Percentiles rank a stretch among this genome's conserved stretches.
Conservation (phyloP, 2,888 invertebrate species). For the Bursaphelenchus okinawaensis region DNA sequence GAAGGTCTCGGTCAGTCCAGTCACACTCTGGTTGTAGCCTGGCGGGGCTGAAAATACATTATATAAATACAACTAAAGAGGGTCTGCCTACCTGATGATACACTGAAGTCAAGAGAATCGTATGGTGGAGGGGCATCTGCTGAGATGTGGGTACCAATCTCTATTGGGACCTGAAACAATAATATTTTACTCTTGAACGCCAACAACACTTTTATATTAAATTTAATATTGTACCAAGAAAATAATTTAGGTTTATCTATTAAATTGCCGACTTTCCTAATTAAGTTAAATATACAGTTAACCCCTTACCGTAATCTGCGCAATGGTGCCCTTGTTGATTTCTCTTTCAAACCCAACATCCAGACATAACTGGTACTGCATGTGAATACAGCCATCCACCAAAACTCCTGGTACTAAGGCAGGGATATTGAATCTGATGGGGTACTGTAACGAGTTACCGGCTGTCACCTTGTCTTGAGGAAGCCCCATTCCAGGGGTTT, state of each 20-base stretch:
- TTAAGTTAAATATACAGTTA: neutral
- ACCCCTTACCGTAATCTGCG: slow-evolving; percentile 5
- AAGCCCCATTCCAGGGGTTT: slow-evolving; percentile 27
- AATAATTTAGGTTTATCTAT: too few relatives aligned
- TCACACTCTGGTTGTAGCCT: slow-evolving; percentile 8
- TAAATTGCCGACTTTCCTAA: too few relatives aligned
- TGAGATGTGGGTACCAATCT: slow-evolving; percentile 13
- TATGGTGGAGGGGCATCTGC: slow-evolving; percentile 12
- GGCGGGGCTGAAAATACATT: slow-evolving; percentile 18
- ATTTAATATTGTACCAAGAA: neutral
- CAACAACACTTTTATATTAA: neutral
- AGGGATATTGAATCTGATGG: slow-evolving; percentile 23
- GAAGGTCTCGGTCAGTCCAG: slow-evolving; percentile 15
- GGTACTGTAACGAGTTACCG: slow-evolving; percentile 13
- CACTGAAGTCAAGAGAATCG: neutral
- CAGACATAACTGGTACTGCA: slow-evolving; percentile 11
- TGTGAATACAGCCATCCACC: slow-evolving; percentile 17
- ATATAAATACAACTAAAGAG: too few relatives aligned
- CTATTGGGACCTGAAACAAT: slow-evolving; percentile 7
- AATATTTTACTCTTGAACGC: too few relatives aligned
- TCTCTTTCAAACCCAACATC: slow-evolving; percentile 18
- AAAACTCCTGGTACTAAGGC: slow-evolving; percentile 21
- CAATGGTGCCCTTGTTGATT: slow-evolving; percentile 6
- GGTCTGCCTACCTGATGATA: neutral
- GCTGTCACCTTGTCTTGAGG: slow-evolving; percentile 14